These are phyloP conservation scores for Pinna nobilis DNA, from an alignment of 1,140 invertebrate genomes.

Conservation along the genomic window DNA sequence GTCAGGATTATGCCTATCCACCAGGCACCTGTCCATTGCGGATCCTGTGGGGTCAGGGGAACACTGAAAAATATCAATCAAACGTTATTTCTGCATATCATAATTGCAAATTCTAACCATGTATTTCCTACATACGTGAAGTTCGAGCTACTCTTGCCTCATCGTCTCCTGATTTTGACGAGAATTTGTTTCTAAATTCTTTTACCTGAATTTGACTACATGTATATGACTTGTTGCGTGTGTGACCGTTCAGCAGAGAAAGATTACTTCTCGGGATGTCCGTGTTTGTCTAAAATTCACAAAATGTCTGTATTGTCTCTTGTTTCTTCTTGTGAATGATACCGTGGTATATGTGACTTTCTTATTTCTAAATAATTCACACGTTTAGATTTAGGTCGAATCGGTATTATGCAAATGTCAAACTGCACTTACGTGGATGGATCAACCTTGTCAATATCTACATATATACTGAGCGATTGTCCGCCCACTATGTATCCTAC, in stretches of 20 bases:
- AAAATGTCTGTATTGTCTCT: background rate
- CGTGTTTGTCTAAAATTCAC: background rate
- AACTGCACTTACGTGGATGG: slow-evolving; percentile 35
- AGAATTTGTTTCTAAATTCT: too few relatives aligned
- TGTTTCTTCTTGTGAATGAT: background rate
- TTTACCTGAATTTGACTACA: too few relatives aligned
- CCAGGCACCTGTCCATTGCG: slow-evolving; percentile 59
- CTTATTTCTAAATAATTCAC: background rate
- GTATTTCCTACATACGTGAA: background rate
- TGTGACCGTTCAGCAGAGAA: background rate
- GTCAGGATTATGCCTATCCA: slow-evolving; percentile 54
- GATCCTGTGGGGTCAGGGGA: slow-evolving; percentile 45
- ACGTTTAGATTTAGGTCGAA: background rate
- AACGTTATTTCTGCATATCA: background rate
- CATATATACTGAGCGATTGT: slow-evolving; percentile 92
- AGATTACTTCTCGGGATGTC: background rate
- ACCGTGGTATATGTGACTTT: background rate
- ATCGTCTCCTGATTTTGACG: background rate
- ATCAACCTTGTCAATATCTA: slow-evolving; percentile 81
- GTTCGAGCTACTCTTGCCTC: background rate
- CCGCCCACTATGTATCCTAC: slow-evolving; percentile 89
- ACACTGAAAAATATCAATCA: slow-evolving; percentile 31
- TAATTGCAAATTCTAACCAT: background rate
- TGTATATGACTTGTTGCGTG: background rate
- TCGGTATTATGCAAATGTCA: background rate